Percentiles rank a stretch among this genome's conserved stretches.
These are phyloP conservation scores for Garra rufa DNA, from an alignment of 2,113 vertebrate genomes.

Conservation along the genomic window DNA sequence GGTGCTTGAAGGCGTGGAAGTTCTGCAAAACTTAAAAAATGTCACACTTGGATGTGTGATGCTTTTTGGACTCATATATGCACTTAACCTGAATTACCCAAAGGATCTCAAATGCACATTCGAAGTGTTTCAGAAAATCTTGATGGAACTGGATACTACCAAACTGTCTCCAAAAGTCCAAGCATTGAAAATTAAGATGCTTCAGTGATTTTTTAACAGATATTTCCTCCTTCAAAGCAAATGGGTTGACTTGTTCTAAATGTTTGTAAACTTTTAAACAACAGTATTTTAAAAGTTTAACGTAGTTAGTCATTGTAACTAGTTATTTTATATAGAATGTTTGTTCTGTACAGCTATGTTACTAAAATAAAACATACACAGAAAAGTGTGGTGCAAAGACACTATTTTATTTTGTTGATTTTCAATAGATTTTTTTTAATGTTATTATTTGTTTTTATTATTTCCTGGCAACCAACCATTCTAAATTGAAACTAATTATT, in stretches of 20 bases:
- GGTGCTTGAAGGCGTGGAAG: neutral
- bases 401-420: too few relatives aligned
- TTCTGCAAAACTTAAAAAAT: neutral
- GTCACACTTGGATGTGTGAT: neutral
- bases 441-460: too few relatives aligned
- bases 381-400: too few relatives aligned
- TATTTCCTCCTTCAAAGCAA: neutral
- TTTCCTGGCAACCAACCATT: too few relatives aligned
- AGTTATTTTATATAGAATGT: too few relatives aligned
- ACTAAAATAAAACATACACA: too few relatives aligned
- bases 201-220: neutral
- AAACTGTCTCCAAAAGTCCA: conserved; percentile 6
- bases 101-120: neutral
- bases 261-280: neutral
- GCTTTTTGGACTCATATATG: conserved; percentile 15
- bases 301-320: too few relatives aligned
- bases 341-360: too few relatives aligned
- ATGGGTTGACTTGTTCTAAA: neutral
- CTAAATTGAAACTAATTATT: too few relatives aligned
- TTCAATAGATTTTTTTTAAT: too few relatives aligned
- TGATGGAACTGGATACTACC: conserved; percentile 9
- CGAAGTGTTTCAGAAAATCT: neutral
- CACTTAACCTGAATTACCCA: conserved; percentile 2
- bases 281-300: too few relatives aligned
- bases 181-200: neutral